A percentile compares a stretch with the other conserved stretches of the same genome.
phyloP scores from a whole-genome alignment of 2,888 invertebrate species.

The Drosophila peninsularis region DNA sequence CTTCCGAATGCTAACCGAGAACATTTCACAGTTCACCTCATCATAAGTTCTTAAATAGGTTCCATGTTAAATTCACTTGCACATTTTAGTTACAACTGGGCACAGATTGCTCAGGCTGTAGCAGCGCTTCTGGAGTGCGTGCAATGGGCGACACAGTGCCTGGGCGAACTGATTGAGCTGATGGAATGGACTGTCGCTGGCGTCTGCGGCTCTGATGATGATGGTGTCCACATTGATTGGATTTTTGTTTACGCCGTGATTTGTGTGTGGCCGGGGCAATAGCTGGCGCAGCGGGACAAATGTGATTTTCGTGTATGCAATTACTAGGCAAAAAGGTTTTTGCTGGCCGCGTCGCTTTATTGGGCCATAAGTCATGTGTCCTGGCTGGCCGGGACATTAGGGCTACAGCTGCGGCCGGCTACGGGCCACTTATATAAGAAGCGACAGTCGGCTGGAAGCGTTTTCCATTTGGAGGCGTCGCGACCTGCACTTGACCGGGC shows the following conservation, averaged over 20 bases:
- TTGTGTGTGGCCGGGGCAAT: conserved; percentile 39
- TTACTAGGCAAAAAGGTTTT: conserved; percentile 73
- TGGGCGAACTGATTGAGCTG: too few species aligned
- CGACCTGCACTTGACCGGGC: conserved; percentile 19
- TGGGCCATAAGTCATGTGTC: conserved; percentile 68
- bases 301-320: conserved; percentile 73
- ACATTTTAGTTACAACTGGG: too few species aligned
- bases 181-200: not conserved
- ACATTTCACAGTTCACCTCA: too few species aligned
- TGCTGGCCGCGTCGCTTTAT: conserved; percentile 54
- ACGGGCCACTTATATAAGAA: conserved; percentile 53
- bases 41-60: too few species aligned
- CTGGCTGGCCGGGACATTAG: conserved; percentile 42
- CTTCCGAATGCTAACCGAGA: too few species aligned
- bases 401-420: conserved; percentile 38
- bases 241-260: conserved; percentile 37
- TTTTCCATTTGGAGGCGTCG: conserved; percentile 49
- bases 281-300: conserved; percentile 64
- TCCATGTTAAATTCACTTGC: too few species aligned
- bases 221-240: conserved; percentile 28
- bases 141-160: too few species aligned
- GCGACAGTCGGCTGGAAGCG: conserved; percentile 21
- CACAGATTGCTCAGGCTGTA: too few species aligned
- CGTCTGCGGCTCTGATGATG: conserved; percentile 4
- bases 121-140: too few species aligned